Percentiles rank a stretch among this genome's conserved stretches.
Conservation (phyloP, 2,113 vertebrate genomes). For the Scomber scombrus region DNA sequence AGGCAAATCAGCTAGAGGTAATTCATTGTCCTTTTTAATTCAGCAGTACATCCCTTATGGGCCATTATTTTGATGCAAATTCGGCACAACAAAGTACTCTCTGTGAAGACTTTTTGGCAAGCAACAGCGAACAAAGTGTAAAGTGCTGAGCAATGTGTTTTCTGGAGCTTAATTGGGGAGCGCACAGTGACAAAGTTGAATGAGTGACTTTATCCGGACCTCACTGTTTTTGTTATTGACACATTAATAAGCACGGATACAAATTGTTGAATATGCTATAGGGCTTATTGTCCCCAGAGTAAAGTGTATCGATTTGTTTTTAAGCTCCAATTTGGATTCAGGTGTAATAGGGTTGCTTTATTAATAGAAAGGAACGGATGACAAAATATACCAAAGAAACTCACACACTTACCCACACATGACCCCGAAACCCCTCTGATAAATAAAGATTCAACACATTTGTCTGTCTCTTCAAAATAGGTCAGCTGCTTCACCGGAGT, state of each 20-base stretch:
- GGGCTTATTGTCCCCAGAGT: background rate
- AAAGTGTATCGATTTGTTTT: background rate
- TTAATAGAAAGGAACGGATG: conserved; percentile 28
- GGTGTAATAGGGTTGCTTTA: conserved; percentile 2
- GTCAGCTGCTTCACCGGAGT: conserved; percentile 55
- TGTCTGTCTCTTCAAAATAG: conserved; percentile 65
- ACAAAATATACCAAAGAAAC: conserved; percentile 19
- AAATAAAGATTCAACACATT: conserved; percentile 45
- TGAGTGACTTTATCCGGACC: conserved; percentile 42
- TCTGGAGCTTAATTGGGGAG: conserved; percentile 35
- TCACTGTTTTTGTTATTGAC: conserved; percentile 39
- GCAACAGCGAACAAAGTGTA: conserved; percentile 60
- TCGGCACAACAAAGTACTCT: conserved; percentile 60
- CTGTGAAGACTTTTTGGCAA: conserved; percentile 61
- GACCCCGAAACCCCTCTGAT: conserved; percentile 27
- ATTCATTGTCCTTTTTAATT: conserved; percentile 71
- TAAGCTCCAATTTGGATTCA: conserved; percentile 10
- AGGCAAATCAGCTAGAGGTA: conserved; percentile 57
- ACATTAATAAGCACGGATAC: conserved; percentile 26
- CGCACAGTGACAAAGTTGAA: conserved; percentile 41
- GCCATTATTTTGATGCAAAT: conserved; percentile 75
- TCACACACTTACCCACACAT: conserved; percentile 10
- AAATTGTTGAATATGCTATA: conserved; percentile 23
- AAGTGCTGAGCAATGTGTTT: conserved; percentile 68
- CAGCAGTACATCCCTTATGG: conserved; percentile 50